These are phyloP conservation scores for Megastigmus dorsalis DNA, from an alignment of 2,888 invertebrate species.

Conservation along the genomic window DNA sequence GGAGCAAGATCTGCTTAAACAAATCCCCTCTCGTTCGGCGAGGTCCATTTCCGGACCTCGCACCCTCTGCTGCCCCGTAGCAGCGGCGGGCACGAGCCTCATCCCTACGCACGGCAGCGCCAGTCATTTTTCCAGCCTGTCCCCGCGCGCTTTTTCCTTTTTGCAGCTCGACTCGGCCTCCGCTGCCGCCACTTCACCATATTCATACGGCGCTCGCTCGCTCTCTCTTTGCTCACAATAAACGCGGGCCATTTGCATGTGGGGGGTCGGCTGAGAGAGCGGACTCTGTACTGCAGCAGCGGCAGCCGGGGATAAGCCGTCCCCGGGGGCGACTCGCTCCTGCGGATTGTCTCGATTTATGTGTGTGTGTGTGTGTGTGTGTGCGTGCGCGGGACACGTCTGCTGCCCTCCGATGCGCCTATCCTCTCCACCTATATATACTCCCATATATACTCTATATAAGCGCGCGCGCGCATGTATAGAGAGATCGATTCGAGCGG, in stretches of 20 bases:
- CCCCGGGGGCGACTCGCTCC: conserved; percentile 64
- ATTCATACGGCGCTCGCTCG: conserved; percentile 63
- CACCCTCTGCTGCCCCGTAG: conserved; percentile 38
- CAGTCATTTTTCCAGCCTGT: no score
- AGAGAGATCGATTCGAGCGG: conserved; percentile 61
- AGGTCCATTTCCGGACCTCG: not conserved
- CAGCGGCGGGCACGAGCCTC: no score
- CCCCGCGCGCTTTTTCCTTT: conserved; percentile 2
- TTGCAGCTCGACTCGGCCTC: no score
- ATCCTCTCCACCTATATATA: no score
- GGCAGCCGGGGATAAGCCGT: conserved; percentile 67
- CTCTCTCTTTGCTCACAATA: conserved; percentile 70
- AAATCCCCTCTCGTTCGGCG: not conserved
- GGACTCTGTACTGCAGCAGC: no score
- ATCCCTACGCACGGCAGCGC: no score
- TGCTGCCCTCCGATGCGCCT: no score
- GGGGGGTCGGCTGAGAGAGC: conserved; percentile 59
- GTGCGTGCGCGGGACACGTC: not conserved
- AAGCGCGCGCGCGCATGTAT: conserved; percentile 56
- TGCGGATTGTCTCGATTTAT: conserved; percentile 69
- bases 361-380: not conserved
- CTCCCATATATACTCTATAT: no score
- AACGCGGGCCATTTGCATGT: conserved; percentile 71
- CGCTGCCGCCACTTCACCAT: conserved; percentile 65
- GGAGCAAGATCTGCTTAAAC: no score